Percentiles rank a stretch among this genome's conserved stretches.
phyloP scores from a whole-genome alignment of 2,888 invertebrate species.

The Tipula lateralis region DNA sequence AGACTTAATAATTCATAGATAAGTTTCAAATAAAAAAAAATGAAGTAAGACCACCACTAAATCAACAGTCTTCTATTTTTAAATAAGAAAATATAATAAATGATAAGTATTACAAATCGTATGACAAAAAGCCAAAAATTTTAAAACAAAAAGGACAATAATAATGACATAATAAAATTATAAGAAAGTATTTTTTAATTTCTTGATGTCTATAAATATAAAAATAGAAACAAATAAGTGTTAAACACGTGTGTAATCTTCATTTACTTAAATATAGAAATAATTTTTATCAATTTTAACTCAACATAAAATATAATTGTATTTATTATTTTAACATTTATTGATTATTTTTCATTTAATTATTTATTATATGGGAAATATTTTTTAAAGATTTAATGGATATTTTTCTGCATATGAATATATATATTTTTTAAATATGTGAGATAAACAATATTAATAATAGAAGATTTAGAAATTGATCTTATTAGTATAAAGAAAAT shows the following conservation, averaged over 20 bases:
- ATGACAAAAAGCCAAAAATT: neutral
- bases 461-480: neutral
- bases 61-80: slow-evolving; percentile 25
- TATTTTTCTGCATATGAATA: neutral
- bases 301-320: neutral
- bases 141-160: neutral
- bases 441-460: slow-evolving; percentile 12
- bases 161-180: neutral
- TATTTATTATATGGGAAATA: neutral
- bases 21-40: slow-evolving; percentile 5
- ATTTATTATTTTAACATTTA: slow-evolving; percentile 12
- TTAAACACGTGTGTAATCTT: neutral
- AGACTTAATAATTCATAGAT: neutral
- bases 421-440: neutral
- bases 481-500: neutral
- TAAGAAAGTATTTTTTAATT: neutral
- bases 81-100: slow-evolving; percentile 25
- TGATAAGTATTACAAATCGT: neutral
- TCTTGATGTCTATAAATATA: neutral
- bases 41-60: slow-evolving; percentile 20
- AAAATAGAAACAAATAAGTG: neutral
- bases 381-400: neutral
- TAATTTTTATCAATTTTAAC: neutral
- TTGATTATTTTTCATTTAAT: neutral
- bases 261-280: neutral